A percentile compares a stretch with the other conserved stretches of the same genome.
These are phyloP conservation scores for Drosophila pachea DNA, from an alignment of 1,140 invertebrate genomes.

Conservation along the genomic window DNA sequence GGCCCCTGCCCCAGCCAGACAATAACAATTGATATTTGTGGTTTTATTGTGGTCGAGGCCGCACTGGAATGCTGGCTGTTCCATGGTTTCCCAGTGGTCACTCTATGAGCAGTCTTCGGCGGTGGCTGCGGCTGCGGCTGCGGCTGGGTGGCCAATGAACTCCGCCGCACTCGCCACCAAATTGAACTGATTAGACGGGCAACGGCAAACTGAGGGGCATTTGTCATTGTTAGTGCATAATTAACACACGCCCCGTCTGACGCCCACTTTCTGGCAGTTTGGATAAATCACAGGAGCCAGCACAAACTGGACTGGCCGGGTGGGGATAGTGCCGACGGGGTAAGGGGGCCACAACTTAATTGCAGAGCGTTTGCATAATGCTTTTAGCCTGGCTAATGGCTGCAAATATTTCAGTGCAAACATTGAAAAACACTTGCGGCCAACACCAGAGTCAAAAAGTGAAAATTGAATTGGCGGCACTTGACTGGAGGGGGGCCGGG, in stretches of 20 bases:
- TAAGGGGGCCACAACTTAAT: constrained; percentile 58
- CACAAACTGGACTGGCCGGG: constrained; percentile 7
- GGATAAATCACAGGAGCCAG: constrained; percentile 60
- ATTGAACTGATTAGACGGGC: constrained; percentile 34
- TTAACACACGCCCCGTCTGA: constrained; percentile 64
- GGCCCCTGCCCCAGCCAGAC: constrained; percentile 26
- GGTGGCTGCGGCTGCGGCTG: not conserved
- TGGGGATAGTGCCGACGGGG: not conserved
- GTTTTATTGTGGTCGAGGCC: constrained; percentile 44
- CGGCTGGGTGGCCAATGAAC: constrained; percentile 34
- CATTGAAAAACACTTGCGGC: constrained; percentile 75
- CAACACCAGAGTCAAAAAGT: constrained; percentile 33
- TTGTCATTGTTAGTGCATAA: constrained; percentile 74
- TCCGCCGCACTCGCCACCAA: not conserved
- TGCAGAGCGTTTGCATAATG: constrained; percentile 72
- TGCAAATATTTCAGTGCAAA: constrained; percentile 73
- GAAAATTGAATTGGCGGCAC: constrained; percentile 56
- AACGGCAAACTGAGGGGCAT: constrained; percentile 41
- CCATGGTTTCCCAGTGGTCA: constrained; percentile 15
- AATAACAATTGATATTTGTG: constrained; percentile 75
- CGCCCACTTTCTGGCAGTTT: constrained; percentile 44
- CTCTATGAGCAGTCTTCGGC: constrained; percentile 1
- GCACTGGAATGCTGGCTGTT: constrained; percentile 17
- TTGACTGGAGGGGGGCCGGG: too few species aligned
- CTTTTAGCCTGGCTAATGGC: constrained; percentile 72